These are phyloP conservation scores for Trididemnum clinides DNA, from an alignment of 23 tunicate genomes.

Conservation along the genomic window DNA sequence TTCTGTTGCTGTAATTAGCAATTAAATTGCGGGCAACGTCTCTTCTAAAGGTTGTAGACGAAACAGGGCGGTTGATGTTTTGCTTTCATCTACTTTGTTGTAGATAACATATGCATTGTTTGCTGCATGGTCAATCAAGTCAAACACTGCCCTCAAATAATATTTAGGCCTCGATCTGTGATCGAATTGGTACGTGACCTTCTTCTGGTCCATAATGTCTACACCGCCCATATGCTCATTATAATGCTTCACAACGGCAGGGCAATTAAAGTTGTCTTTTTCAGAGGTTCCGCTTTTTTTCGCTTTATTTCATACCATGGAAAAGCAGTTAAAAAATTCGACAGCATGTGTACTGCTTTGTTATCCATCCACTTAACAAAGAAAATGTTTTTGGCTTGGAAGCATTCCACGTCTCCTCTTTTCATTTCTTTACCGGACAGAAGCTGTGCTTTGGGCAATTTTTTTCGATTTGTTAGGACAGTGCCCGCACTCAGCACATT, in stretches of 20 bases:
- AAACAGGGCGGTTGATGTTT: background rate
- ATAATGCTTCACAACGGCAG: background rate
- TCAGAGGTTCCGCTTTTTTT: background rate
- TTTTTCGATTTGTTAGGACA: background rate
- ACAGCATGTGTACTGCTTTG: background rate
- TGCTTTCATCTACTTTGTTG: background rate
- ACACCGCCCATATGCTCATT: background rate
- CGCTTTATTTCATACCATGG: background rate
- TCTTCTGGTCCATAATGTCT: background rate
- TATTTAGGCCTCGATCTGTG: background rate
- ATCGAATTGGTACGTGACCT: conserved; percentile 5
- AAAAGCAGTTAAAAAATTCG: background rate
- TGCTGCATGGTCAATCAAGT: background rate
- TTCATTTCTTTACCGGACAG: background rate
- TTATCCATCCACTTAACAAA: background rate
- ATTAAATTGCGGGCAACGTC: background rate
- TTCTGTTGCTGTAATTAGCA: background rate
- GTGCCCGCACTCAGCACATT: background rate
- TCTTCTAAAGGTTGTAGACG: background rate
- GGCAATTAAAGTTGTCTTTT: background rate
- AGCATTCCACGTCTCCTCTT: background rate
- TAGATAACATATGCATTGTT: background rate
- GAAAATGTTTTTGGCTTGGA: background rate
- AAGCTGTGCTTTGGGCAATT: background rate
- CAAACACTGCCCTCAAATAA: conserved; percentile 1